A percentile compares a stretch with the other conserved stretches of the same genome.
Conservation (phyloP, 2,113 vertebrate species). For the Cricetomys ansorgei region DNA sequence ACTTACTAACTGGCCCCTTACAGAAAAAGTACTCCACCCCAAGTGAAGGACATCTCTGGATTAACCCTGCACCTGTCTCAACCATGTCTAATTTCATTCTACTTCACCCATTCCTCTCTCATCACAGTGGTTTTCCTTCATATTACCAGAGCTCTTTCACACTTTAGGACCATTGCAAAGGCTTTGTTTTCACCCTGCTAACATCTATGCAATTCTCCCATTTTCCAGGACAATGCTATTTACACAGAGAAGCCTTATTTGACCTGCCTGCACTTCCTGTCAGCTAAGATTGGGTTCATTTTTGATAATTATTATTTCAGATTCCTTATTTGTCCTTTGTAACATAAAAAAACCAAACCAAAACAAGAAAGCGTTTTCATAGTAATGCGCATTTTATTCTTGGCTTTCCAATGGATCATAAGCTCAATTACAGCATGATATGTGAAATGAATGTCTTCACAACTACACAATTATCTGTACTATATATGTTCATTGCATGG, state of each 20-base stretch:
- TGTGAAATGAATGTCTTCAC: background rate
- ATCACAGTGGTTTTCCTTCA: background rate
- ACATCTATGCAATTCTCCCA: background rate
- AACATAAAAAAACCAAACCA: slow-evolving; percentile 1
- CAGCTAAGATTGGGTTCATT: background rate
- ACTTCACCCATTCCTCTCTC: background rate
- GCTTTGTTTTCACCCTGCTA: background rate
- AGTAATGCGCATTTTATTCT: slow-evolving; percentile 40
- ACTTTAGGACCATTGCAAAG: background rate
- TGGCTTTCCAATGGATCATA: background rate
- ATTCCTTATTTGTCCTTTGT: background rate
- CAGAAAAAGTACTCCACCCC: background rate
- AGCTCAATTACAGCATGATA: background rate
- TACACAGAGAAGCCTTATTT: background rate
- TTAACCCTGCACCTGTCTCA: background rate
- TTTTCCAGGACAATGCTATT: slow-evolving; percentile 16
- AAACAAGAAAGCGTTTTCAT: background rate
- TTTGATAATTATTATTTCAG: slow-evolving; percentile 16
- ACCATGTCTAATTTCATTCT: background rate
- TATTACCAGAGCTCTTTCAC: background rate
- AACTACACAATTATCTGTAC: slow-evolving; percentile 30
- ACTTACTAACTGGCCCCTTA: background rate
- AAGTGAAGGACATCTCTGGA: background rate
- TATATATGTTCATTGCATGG: slow-evolving; percentile 4
- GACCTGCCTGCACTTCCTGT: background rate